These are phyloP conservation scores for Hoplostethus atlanticus DNA, from an alignment of 2,797 vertebrate genomes.

Conservation along the genomic window DNA sequence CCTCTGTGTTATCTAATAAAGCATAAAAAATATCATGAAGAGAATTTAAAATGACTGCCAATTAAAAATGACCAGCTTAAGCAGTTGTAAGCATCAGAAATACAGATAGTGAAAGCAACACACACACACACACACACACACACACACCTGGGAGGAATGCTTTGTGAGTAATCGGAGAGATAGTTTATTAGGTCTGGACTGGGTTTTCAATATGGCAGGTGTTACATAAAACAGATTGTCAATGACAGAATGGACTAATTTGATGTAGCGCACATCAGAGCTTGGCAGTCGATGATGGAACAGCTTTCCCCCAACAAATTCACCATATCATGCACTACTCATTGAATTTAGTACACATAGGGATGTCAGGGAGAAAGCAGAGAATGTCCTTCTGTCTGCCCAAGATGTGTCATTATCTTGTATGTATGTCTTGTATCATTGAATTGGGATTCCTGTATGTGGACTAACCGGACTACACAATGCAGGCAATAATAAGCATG, in stretches of 20 bases:
- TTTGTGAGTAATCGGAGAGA: slow-evolving; percentile 24
- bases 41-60: neutral
- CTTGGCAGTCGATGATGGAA: slow-evolving; percentile 64
- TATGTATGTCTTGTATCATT: neutral
- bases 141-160: slow-evolving; percentile 24
- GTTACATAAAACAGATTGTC: slow-evolving; percentile 66
- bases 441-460: slow-evolving; percentile 5
- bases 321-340: slow-evolving; percentile 50
- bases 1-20: neutral
- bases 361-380: slow-evolving; percentile 52
- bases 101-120: slow-evolving; percentile 13
- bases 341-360: slow-evolving; percentile 37
- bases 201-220: slow-evolving; percentile 37
- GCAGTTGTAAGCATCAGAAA: slow-evolving; percentile 23
- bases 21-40: neutral
- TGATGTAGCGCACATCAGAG: slow-evolving; percentile 52
- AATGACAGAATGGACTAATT: slow-evolving; percentile 51
- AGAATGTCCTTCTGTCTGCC: slow-evolving; percentile 43
- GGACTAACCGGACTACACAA: too few species aligned
- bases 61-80: slow-evolving; percentile 20
- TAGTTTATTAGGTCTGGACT: slow-evolving; percentile 40
- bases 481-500: too few species aligned
- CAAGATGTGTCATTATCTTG: slow-evolving; percentile 45
- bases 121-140: neutral
- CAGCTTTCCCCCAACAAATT: slow-evolving; percentile 62